Evolutionary conservation across 2,888 invertebrate genomes (phyloP).

Genomic region (Teleiodes luculella): DNA sequence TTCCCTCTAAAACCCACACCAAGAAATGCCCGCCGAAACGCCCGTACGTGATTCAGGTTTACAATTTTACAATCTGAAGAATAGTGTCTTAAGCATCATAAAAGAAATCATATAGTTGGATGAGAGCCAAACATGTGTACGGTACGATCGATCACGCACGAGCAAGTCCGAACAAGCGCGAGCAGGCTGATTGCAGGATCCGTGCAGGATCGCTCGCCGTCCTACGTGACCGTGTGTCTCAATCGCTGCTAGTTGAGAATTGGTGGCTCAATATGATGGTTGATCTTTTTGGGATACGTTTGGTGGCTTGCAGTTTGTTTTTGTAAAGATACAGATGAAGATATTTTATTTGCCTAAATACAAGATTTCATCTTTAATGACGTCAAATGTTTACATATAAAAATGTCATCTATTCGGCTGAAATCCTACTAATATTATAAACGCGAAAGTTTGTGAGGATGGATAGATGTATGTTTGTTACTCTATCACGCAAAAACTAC

Average conservation of each 20-base stretch:
- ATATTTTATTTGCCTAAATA: no score
- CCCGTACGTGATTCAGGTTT: background rate
- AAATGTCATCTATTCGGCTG: no score
- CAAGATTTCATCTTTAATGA: no score
- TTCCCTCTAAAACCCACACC: background rate
- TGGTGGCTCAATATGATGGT: slow-evolving; percentile 7
- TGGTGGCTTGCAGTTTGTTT: background rate
- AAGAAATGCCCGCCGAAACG: background rate
- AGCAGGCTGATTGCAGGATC: slow-evolving; percentile 28
- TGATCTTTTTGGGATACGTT: background rate
- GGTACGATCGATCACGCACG: slow-evolving; percentile 44
- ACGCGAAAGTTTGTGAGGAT: no score
- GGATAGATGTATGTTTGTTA: no score
- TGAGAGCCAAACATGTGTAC: slow-evolving; percentile 28
- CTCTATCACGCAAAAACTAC: no score
- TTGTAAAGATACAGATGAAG: background rate
- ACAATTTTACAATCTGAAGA: slow-evolving; percentile 18
- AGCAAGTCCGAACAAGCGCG: slow-evolving; percentile 18
- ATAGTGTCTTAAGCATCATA: slow-evolving; percentile 24
- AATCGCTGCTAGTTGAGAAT: slow-evolving; percentile 20
- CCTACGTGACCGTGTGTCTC: slow-evolving; percentile 45
- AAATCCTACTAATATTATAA: no score
- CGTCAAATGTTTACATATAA: no score
- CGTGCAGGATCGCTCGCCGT: slow-evolving; percentile 32
- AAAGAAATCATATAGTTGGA: slow-evolving; percentile 26